These are phyloP conservation scores for Pseudopipra pipra DNA, from an alignment of 2,113 vertebrate species.

Conservation along the genomic window DNA sequence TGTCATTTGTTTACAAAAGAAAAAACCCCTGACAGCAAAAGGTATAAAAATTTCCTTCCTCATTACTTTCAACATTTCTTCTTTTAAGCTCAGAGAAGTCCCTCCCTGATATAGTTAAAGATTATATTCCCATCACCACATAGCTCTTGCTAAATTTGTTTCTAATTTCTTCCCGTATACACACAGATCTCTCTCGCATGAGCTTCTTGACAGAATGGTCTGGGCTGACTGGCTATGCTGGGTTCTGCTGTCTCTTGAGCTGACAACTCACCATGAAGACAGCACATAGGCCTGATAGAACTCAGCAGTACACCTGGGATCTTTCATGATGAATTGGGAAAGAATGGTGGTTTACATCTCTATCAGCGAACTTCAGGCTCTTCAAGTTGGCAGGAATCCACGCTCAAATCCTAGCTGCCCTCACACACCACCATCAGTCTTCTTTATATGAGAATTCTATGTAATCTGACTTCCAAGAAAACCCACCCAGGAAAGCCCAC, in stretches of 20 bases:
- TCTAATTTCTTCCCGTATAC: background rate
- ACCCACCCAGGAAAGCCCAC: fast-evolving
- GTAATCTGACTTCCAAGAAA: background rate
- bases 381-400: background rate
- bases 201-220: background rate
- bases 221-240: background rate
- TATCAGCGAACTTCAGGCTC: background rate
- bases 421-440: fast-evolving
- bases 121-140: background rate
- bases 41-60: background rate
- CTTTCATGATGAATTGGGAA: background rate
- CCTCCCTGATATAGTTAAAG: background rate
- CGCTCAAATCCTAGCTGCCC: background rate
- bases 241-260: background rate
- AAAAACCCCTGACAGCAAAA: background rate
- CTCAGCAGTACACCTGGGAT: background rate
- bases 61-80: background rate
- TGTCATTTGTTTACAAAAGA: background rate
- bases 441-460: background rate
- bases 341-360: background rate
- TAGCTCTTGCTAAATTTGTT: background rate
- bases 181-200: background rate
- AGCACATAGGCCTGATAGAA: background rate
- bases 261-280: background rate
- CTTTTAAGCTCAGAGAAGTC: background rate